Conservation (phyloP, 2,797 vertebrate genomes). For the Ctenopoma multispine region DNA sequence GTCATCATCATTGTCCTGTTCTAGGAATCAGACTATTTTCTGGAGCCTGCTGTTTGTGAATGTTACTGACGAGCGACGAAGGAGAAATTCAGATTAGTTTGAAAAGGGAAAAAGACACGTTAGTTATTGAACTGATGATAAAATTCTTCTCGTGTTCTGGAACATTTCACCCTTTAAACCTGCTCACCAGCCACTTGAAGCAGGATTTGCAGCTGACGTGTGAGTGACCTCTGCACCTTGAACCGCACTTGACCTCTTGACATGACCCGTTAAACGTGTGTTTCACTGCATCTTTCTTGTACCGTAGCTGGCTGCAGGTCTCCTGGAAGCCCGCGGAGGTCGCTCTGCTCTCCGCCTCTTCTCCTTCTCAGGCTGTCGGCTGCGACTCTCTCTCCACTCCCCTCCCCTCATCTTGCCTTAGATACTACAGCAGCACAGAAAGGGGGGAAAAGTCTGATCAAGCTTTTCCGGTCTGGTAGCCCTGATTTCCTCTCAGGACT, state of each 20-base stretch:
- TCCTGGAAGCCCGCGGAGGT: constrained; percentile 64
- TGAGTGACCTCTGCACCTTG: constrained; percentile 7
- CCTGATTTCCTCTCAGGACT: constrained; percentile 80
- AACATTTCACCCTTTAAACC: not conserved
- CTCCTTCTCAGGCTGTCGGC: constrained; percentile 23
- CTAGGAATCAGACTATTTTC: too few species aligned
- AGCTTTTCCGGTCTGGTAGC: constrained; percentile 87
- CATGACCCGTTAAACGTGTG: not conserved
- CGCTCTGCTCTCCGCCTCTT: constrained; percentile 57
- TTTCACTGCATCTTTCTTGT: not conserved
- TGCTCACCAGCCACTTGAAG: not conserved
- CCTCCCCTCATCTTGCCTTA: constrained; percentile 57
- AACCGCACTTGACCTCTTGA: constrained; percentile 31
- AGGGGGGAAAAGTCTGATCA: constrained; percentile 63
- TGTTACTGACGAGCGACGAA: too few species aligned
- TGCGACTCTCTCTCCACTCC: constrained; percentile 29
- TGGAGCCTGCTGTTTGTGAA: too few species aligned
- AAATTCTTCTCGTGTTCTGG: too few species aligned
- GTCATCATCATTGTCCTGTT: too few species aligned
- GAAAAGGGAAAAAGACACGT: too few species aligned
- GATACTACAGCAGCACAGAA: constrained; percentile 47
- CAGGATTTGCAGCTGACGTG: constrained; percentile 4
- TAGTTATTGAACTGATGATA: too few species aligned
- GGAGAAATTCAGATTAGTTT: too few species aligned
- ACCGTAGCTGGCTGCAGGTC: constrained; percentile 52